Evolutionary conservation across 2,888 invertebrate genomes (phyloP).

Genomic region (Apoda limacodes): DNA sequence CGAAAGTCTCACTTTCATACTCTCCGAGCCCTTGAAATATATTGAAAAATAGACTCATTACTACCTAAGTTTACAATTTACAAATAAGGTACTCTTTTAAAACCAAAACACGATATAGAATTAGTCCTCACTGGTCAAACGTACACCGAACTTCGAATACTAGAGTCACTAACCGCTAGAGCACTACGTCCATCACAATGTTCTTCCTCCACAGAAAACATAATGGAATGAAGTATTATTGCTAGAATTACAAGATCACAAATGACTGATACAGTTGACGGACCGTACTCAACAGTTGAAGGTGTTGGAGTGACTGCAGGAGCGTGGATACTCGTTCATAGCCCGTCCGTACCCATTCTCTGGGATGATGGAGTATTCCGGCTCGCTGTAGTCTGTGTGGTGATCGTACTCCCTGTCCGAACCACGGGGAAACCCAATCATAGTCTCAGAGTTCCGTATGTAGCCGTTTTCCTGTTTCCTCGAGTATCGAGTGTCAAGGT

Average conservation of each 20-base stretch:
- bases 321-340: constrained; percentile 51
- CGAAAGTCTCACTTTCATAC: constrained; percentile 65
- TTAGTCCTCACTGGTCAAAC: constrained; percentile 49
- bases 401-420: constrained; percentile 31
- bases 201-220: constrained; percentile 48
- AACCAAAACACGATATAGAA: constrained; percentile 49
- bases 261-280: constrained; percentile 43
- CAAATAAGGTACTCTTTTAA: constrained; percentile 65
- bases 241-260: constrained; percentile 70
- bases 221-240: constrained; percentile 71
- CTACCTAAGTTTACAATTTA: constrained; percentile 67
- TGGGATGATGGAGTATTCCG: constrained; percentile 64
- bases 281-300: constrained; percentile 61
- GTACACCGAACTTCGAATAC: constrained; percentile 41
- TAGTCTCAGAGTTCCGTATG: constrained; percentile 55
- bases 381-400: constrained; percentile 52
- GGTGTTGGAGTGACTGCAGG: constrained; percentile 61
- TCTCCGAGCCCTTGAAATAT: constrained; percentile 31
- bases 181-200: constrained; percentile 54
- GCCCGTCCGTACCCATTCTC: constrained; percentile 44
- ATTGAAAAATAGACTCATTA: constrained; percentile 66
- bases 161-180: constrained; percentile 61
- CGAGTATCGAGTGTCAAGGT: constrained; percentile 60
- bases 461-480: constrained; percentile 66
- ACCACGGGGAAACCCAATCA: constrained; percentile 50